These are phyloP conservation scores for Tiaroga cobitis DNA, from an alignment of 2,797 vertebrate genomes.

Conservation along the genomic window DNA sequence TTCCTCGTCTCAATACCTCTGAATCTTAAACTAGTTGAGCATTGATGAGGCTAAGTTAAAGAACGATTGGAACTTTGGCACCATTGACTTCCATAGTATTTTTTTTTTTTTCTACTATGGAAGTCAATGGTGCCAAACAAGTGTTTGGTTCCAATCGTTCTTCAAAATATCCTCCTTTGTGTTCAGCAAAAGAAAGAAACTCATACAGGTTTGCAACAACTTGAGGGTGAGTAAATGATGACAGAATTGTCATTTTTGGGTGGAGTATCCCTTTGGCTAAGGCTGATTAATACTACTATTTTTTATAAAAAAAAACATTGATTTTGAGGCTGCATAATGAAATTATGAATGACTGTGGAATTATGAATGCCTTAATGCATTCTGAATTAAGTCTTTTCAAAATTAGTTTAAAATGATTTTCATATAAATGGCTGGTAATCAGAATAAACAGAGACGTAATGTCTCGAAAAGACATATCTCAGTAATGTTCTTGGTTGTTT, in stretches of 20 bases:
- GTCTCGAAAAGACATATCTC: not conserved
- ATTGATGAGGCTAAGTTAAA: slow-evolving; percentile 64
- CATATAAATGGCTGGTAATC: not conserved
- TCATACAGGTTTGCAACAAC: too few species aligned
- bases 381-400: not conserved
- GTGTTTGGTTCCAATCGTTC: too few species aligned
- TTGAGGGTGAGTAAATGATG: too few species aligned
- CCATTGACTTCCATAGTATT: too few species aligned
- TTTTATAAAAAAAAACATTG: not conserved
- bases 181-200: too few species aligned
- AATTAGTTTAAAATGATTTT: not conserved
- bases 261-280: too few species aligned
- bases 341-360: not conserved
- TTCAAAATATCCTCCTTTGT: too few species aligned
- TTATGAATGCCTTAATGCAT: not conserved
- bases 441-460: slow-evolving; percentile 12
- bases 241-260: too few species aligned
- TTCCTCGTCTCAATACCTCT: not conserved
- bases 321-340: not conserved
- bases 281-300: slow-evolving; percentile 41
- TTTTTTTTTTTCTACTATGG: too few species aligned
- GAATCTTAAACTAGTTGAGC: too few species aligned
- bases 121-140: too few species aligned
- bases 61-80: too few species aligned
- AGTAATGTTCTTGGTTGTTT: slow-evolving; percentile 3